phyloP scores from a whole-genome alignment of 2,888 invertebrate species.

The Nomada hirtipes region DNA sequence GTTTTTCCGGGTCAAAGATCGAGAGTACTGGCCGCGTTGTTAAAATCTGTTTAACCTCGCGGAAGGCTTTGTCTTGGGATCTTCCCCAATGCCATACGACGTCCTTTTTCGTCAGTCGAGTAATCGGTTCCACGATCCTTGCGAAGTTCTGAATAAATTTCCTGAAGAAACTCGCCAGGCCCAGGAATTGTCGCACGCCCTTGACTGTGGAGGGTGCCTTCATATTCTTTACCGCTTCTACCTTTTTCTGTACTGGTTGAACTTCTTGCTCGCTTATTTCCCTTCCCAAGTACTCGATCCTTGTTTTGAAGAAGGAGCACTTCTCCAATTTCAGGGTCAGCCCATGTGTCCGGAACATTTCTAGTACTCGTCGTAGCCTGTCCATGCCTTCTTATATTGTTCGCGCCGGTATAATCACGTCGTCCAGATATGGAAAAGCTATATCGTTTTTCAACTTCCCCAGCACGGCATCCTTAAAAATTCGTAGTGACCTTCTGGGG shows the following conservation, averaged over 20 bases:
- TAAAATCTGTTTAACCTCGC: not conserved
- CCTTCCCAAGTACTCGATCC: constrained; percentile 6
- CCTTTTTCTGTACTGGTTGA: not conserved
- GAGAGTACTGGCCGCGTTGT: not conserved
- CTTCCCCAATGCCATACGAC: not conserved
- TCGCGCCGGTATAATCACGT: too few relatives aligned
- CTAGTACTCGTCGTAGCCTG: not conserved
- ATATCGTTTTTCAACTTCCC: not conserved
- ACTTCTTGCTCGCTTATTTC: constrained; percentile 6
- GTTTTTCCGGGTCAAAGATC: not conserved
- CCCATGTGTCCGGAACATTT: not conserved
- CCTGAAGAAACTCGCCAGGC: not conserved
- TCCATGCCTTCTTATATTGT: too few relatives aligned
- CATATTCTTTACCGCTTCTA: not conserved
- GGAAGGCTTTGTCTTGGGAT: not conserved
- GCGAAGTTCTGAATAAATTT: not conserved
- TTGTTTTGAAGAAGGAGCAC: constrained; percentile 8
- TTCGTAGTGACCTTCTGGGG: too few relatives aligned
- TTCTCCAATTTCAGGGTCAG: constrained; percentile 1
- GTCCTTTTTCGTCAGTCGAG: not conserved
- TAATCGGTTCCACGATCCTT: not conserved
- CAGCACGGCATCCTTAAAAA: too few relatives aligned
- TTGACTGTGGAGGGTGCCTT: not conserved
- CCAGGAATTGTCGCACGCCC: not conserved
- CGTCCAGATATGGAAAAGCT: not conserved